These are phyloP conservation scores for Perizoma affinitatum DNA, from an alignment of 2,888 invertebrate species.

Conservation along the genomic window DNA sequence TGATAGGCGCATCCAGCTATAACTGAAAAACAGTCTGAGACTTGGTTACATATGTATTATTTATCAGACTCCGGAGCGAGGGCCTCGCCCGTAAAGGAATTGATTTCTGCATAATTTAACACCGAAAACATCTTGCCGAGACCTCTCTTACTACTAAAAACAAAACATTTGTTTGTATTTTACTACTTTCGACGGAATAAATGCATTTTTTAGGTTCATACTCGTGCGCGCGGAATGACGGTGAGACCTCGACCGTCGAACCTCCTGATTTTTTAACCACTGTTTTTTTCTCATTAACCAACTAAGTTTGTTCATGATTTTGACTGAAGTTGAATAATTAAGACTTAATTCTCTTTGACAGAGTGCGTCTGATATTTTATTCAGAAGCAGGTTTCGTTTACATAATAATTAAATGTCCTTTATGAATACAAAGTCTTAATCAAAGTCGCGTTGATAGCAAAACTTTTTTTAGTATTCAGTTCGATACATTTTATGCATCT, in stretches of 20 bases:
- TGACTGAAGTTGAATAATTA: constrained; percentile 59
- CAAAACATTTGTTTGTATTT: constrained; percentile 80
- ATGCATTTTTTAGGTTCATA: constrained; percentile 68
- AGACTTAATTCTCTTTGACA: constrained; percentile 76
- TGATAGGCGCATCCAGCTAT: constrained; percentile 28
- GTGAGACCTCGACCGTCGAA: constrained; percentile 32
- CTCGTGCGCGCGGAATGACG: constrained; percentile 49
- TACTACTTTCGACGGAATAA: constrained; percentile 72
- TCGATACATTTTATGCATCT: constrained; percentile 78
- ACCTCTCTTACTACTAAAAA: constrained; percentile 74
- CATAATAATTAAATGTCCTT: constrained; percentile 83
- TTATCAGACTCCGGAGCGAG: constrained; percentile 67
- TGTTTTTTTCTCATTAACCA: constrained; percentile 48
- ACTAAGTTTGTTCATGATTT: constrained; percentile 47
- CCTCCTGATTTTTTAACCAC: constrained; percentile 35
- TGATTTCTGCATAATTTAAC: constrained; percentile 83
- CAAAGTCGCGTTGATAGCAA: constrained; percentile 74
- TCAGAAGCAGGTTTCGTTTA: constrained; percentile 81
- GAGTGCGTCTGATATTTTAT: constrained; percentile 77
- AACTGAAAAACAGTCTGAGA: constrained; percentile 50
- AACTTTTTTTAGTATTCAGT: constrained; percentile 76
- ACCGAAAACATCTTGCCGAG: constrained; percentile 75
- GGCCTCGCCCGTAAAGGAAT: constrained; percentile 74
- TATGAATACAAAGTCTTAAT: constrained; percentile 80
- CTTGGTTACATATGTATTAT: constrained; percentile 77